Evolutionary conservation across 2,888 invertebrate genomes (phyloP), one percentile per base, ranked within the genome.

Genomic region (Hoplodrina ambigua): DNA sequence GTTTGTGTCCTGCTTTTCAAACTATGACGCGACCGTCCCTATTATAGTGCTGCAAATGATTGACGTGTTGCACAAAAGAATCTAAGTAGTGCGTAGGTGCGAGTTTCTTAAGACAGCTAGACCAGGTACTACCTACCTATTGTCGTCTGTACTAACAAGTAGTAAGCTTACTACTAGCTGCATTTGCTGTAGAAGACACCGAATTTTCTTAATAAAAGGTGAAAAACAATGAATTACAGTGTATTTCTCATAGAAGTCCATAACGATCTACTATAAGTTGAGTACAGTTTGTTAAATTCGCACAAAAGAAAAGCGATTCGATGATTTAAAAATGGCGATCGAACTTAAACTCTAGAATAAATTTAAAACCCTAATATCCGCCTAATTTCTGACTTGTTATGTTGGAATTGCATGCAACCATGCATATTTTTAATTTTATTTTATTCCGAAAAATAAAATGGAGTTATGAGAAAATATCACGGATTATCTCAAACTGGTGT

Each of bases 61-160:
- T 83, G 84, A 72, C 84, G 75, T 20, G 10, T 65, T 46, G 17
- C 30, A 84, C 79, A 84, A 85, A 71, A 64, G 83, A 46, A n/a
- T 8, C 67, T 67, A 69, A 76, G 76, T 85, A 72, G 62, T 53
- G 55, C 20, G 76, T 82, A 41, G 73, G 80, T 58, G n/a, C 4
- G 19, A n/a, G 30, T 20, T 72, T 17, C 41, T 59, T 59, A 10
- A 46, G 6, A 46, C 46, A 17, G 37, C 41, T 0, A 41, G 41
- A 37, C 49, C n/a, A 19, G 17, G n/a, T 41, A 33, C n/a, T 37
- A 41, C 11, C 0, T 41, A 52, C 50, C 2, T 37, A 20, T n/a
- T 17, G 11, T 30, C 19, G 1, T 30, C 15, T 15, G 10, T n/a
- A 15, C 20, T 7, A 61, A 44, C 30, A 19, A 49, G 19, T 41